Evolutionary conservation across 2,113 vertebrate genomes (phyloP), one percentile per base, ranked within the genome.

Genomic region (Patagioenas fasciata): DNA sequence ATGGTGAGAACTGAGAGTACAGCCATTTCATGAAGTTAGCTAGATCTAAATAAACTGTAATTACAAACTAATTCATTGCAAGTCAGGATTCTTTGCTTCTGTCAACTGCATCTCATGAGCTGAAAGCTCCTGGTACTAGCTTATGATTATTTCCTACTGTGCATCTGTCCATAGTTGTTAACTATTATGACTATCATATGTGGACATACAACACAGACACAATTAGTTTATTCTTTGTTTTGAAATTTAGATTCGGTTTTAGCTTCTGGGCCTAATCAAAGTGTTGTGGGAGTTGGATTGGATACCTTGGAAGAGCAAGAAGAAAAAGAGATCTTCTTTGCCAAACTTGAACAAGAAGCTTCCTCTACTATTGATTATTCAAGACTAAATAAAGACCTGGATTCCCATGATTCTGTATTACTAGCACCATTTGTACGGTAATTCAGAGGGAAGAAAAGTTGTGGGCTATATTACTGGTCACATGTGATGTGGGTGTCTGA

Each of bases 301-400:
- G 98, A 99, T 96, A 99, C 98, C 19, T 96, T 99, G 94, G 98
- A 98, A 93, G 99, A 99, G 77, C 97, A 99, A 93, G 98, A 99
- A 82, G 99, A 99, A 92, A 99, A 99, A 95, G 98, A 98, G 10
- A 82, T 91, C n/a, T 99, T 99, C 96, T 99, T 99, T 93, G 97
- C 98, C 42, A 97, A 96, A 42, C 97, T 99, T 19, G 98, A 99
- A 89, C 98, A 44, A 62, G 98, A 97, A 67, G 97, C 98, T 66
- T 98, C 98, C 15, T 98, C 98, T 34, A 96, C 98, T 48, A 95
- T 99, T 92, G 98, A 99, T 97, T 99, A 99, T 95, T 98, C 98
- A 44, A 98, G 94, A 94, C 95, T 99, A 95, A 99, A 99, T 97
- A 98, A 98, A 67, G 99, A 99, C 85, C 92, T 99, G 95, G 98